Evolutionary conservation across 2,888 invertebrate genomes (phyloP), one percentile per base, ranked within the genome.

Genomic region (Harpalus rufipes): DNA sequence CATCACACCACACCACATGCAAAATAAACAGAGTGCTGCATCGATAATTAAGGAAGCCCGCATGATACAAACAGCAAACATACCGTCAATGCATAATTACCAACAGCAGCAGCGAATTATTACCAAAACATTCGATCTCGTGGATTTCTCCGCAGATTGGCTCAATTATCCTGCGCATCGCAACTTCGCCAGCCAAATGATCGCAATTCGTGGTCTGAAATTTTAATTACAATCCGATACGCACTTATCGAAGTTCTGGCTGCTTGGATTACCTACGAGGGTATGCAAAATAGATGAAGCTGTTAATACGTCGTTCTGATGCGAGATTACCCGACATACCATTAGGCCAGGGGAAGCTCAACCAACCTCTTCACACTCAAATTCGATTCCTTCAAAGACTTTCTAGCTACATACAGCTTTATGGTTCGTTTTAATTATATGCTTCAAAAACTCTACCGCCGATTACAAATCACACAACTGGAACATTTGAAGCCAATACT

Each of bases 271-370:
- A 74, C 76, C 39, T 78, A 8, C 44, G 16, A n/a, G 59, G 18
- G 12, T 68, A 84, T 84, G 78, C 84, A 84, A 84, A 78, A 84
- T 84, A 78, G 84, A 84, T 84, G 84, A 84, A 84, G 51, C 84
- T 84, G 83, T 21, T 83, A 82, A 74, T 81, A 25, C 32, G 44
- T 39, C 51, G 32, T 21, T n/a, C 44, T 12, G 44, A 7, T 68
- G 59, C 14, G 21, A 76, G 74, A 83, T 83, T 83, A 83, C 18
- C 59, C 5, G 16, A 59, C 51, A 74, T 61, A 32, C 41, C 41
- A 80, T 10, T 51, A 51, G 12, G 12, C 1, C 12, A 12, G 5
- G 32, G 5, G 32, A 32, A 32, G 32, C 32, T 32, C 32, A 32
- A 32, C 32, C 32, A 3, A 32, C 32, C 32, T 32, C 5, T 32